Conservation (phyloP, 1,140 invertebrate genomes). For the Bombus haemorrhoidalis region DNA sequence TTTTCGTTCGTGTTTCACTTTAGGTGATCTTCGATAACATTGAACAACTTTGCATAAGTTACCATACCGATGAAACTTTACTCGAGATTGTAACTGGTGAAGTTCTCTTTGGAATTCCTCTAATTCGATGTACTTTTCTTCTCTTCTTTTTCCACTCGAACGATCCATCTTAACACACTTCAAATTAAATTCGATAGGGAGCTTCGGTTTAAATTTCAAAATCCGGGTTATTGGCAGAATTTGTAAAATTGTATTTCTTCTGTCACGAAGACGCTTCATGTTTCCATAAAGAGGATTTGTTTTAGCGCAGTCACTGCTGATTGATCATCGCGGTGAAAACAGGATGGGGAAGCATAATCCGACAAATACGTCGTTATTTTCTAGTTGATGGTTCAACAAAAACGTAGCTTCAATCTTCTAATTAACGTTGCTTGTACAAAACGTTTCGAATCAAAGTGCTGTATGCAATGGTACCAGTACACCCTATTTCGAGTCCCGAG, state of each 20-base stretch:
- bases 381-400: neutral
- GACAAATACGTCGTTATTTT: neutral
- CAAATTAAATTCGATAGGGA: neutral
- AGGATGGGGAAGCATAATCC: neutral
- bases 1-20: neutral
- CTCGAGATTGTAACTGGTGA: neutral
- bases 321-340: neutral
- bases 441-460: conserved; percentile 9
- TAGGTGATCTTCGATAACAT: neutral
- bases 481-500: conserved; percentile 11
- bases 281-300: neutral
- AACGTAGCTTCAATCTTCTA: conserved; percentile 29
- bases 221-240: neutral
- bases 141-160: neutral
- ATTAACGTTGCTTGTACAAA: conserved; percentile 25
- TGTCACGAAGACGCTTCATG: neutral
- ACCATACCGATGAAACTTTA: neutral
- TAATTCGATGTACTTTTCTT: neutral
- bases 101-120: neutral
- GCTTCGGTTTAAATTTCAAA: neutral
- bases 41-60: neutral
- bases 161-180: neutral
- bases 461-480: neutral
- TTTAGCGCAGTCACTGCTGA: neutral
- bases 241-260: neutral